These are phyloP conservation scores for Macrochelys suwanniensis DNA, from an alignment of 2,797 vertebrate genomes.

Conservation along the genomic window DNA sequence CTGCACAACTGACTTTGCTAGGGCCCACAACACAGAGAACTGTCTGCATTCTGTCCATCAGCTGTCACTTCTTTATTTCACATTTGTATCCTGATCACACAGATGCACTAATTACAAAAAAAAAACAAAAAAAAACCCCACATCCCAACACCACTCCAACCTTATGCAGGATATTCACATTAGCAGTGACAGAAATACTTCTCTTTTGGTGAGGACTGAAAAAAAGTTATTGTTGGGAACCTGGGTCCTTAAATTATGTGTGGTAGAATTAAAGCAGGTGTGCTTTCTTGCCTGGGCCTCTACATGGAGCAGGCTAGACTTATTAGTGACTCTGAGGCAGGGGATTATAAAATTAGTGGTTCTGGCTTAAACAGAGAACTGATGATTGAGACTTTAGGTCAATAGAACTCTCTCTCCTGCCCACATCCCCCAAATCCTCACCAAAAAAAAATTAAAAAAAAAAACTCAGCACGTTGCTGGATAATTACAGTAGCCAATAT, in stretches of 20 bases:
- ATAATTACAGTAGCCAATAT: not conserved
- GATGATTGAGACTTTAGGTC: slow-evolving; percentile 56
- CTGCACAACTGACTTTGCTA: not conserved
- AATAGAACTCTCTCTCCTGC: slow-evolving; percentile 51
- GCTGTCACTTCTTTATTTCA: not conserved
- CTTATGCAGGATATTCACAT: not conserved
- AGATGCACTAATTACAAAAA: not conserved
- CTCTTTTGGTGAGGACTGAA: not conserved
- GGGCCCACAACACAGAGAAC: not conserved
- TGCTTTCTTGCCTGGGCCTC: slow-evolving; percentile 34
- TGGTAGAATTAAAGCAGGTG: slow-evolving; percentile 55
- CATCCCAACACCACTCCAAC: not conserved
- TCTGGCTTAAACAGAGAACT: slow-evolving; percentile 48
- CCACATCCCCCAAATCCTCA: not conserved
- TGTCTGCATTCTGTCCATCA: not conserved
- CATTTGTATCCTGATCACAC: not conserved
- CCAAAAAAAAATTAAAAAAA: not conserved
- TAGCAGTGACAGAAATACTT: not conserved
- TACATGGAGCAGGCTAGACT: not conserved
- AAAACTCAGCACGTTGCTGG: not conserved
- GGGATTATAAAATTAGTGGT: slow-evolving; percentile 51
- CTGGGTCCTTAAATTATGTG: slow-evolving; percentile 14
- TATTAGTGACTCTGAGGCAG: not conserved
- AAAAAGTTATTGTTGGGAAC: not conserved
- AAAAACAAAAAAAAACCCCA: not conserved